Percentiles rank a stretch among this genome's conserved stretches.
These are phyloP conservation scores for Petromus typicus DNA, from an alignment of 2,113 vertebrate species.

Conservation along the genomic window DNA sequence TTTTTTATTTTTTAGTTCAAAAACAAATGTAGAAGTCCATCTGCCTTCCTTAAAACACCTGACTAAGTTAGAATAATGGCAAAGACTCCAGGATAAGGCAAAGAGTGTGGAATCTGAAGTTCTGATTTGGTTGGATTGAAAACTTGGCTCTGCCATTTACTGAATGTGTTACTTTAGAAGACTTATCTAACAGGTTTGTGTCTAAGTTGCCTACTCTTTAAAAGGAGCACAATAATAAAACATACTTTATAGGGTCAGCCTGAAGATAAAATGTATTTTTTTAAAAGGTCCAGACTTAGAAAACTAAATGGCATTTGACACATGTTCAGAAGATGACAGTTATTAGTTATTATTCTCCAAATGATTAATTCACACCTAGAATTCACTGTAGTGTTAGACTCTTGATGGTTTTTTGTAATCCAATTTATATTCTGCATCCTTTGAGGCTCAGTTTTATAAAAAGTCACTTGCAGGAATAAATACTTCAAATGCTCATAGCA, in stretches of 20 bases:
- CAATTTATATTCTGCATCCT: not conserved
- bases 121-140: not conserved
- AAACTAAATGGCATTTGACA: not conserved
- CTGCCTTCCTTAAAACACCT: slow-evolving; percentile 5
- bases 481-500: slow-evolving; percentile 28
- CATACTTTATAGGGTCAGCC: not conserved
- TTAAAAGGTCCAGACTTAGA: not conserved
- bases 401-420: not conserved
- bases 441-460: slow-evolving; percentile 20
- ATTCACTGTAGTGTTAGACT: not conserved
- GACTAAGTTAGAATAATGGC: not conserved
- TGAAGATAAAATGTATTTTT: slow-evolving; percentile 15
- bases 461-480: not conserved
- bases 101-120: not conserved
- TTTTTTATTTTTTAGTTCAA: slow-evolving; percentile 4
- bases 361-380: not conserved
- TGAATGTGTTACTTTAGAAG: not conserved
- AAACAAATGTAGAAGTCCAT: not conserved
- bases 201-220: slow-evolving; percentile 17
- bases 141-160: not conserved
- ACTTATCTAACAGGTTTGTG: not conserved
- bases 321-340: not conserved
- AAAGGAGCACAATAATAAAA: not conserved
- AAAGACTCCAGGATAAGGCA: not conserved
- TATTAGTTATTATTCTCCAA: slow-evolving; percentile 17